Evolutionary conservation across 1,140 invertebrate species (phyloP).

Genomic region (Amphibalanus amphitrite): DNA sequence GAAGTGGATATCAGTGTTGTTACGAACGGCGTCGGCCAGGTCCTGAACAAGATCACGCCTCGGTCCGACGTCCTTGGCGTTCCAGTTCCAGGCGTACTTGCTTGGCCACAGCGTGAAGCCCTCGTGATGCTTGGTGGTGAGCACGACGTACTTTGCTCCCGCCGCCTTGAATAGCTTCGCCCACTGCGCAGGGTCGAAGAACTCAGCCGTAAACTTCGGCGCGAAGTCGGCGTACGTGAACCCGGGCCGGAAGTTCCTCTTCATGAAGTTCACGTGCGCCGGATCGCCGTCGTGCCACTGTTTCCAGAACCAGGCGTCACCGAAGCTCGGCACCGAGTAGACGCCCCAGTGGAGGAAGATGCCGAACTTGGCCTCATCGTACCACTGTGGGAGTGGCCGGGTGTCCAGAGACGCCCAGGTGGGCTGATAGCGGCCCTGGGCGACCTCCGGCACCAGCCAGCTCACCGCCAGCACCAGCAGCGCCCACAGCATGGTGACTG

Average conservation of each 20-base stretch:
- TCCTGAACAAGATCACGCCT: conserved; percentile 56
- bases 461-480: not conserved
- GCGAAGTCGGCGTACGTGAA: conserved; percentile 78
- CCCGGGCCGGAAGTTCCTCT: conserved; percentile 48
- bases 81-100: conserved; percentile 13
- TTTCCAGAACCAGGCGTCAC: conserved; percentile 5
- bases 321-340: conserved; percentile 6
- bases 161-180: conserved; percentile 49
- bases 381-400: conserved; percentile 27
- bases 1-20: conserved; percentile 39
- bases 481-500: not conserved
- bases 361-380: conserved; percentile 28
- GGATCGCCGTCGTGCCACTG: not conserved
- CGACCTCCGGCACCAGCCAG: not conserved
- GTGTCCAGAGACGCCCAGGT: conserved; percentile 27
- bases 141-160: conserved; percentile 60
- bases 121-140: conserved; percentile 81
- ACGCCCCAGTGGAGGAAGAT: conserved; percentile 27
- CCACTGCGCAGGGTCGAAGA: conserved; percentile 60
- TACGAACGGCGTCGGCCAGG: conserved; percentile 44
- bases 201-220: conserved; percentile 53
- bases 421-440: conserved; percentile 8
- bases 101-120: conserved; percentile 20
- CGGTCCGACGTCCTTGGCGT: conserved; percentile 54
- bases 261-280: conserved; percentile 14